Base-by-base conservation (phyloP, 2,888 invertebrate genomes). In the Oscheius sp. region DNA sequence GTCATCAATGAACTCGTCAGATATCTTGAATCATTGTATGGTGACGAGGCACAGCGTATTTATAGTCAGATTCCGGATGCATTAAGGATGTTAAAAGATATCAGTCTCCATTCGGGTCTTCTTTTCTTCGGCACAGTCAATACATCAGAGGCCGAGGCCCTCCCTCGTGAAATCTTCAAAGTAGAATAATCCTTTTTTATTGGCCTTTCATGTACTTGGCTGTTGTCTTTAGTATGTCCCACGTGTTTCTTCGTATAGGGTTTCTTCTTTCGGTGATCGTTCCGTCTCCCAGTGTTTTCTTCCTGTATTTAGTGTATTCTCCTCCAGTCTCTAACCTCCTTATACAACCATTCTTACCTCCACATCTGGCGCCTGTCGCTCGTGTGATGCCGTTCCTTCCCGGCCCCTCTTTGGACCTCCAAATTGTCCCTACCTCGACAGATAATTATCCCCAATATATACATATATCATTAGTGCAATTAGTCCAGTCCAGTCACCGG, bases 81-180 rank as follows among this genome's bases (percentile, higher is more conserved):
- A 8, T 68, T 82, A 67, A 54, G 65, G n/a, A 71, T 75, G 62
- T 76, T 83, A 17, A 73, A 75, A 67, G 74, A 74, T n/a, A 76
- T 79, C 64, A 74, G 75, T 28, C 64, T 66, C 8, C 75, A 78
- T 59, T 73, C 82, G 26, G 80, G 77, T 50, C 72, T 74, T 56
- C 70, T 83, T 32, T 83, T 82, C 74, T 71, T 79, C 68, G 82
- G 82, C 51, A 77, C 74, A 5, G 80, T 82, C 4, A 74, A 78
- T 33, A 50, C 74, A n/a, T 59, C 68, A 24, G 80, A 82, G 61
- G 77, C 78, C 14, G 83, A 80, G 50, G 72, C 74, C 14, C 71
- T 83, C 22, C 81, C 82, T 22, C 72, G 72, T 62, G 83, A 83
- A 64, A 82, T 83, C 71, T 83, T 82, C 77, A 77, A 79, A 59